phyloP scores from a whole-genome alignment of 2,888 invertebrate species.

The Chorisops tibialis region DNA sequence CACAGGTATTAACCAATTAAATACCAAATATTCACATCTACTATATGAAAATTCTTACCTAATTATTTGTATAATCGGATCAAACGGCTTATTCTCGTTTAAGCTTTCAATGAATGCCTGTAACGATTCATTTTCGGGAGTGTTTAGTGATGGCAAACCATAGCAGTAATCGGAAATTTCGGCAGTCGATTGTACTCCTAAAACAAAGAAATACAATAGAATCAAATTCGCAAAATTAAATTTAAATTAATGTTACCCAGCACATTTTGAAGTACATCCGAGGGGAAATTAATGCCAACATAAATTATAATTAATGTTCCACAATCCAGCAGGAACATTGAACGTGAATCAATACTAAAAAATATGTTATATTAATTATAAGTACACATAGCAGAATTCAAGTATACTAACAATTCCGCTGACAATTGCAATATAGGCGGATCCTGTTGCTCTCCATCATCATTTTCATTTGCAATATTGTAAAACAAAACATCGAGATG shows the following conservation, averaged over 20 bases:
- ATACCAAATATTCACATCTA: not conserved
- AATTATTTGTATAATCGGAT: slow-evolving; percentile 74
- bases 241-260: slow-evolving; percentile 52
- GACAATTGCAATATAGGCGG: slow-evolving; percentile 83
- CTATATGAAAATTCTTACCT: slow-evolving; percentile 60
- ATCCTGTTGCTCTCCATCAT: slow-evolving; percentile 53
- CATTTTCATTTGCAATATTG: slow-evolving; percentile 48
- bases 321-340: slow-evolving; percentile 88
- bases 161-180: slow-evolving; percentile 75
- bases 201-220: slow-evolving; percentile 1
- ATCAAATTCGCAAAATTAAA: not conserved
- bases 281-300: slow-evolving; percentile 74
- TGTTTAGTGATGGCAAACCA: slow-evolving; percentile 73
- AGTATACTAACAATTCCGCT: slow-evolving; percentile 61
- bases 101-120: slow-evolving; percentile 77
- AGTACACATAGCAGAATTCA: not conserved
- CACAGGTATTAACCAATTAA: too few relatives aligned
- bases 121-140: slow-evolving; percentile 69
- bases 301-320: slow-evolving; percentile 79
- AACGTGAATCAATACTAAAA: slow-evolving; percentile 70
- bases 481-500: slow-evolving; percentile 72
- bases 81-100: slow-evolving; percentile 80
- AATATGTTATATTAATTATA: not conserved
- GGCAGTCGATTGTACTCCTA: slow-evolving; percentile 68
- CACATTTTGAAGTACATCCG: slow-evolving; percentile 70